Evolutionary conservation across 2,888 invertebrate species (phyloP), one percentile per base, ranked within the genome.

Genomic region (Drepanosiphum platanoidis): DNA sequence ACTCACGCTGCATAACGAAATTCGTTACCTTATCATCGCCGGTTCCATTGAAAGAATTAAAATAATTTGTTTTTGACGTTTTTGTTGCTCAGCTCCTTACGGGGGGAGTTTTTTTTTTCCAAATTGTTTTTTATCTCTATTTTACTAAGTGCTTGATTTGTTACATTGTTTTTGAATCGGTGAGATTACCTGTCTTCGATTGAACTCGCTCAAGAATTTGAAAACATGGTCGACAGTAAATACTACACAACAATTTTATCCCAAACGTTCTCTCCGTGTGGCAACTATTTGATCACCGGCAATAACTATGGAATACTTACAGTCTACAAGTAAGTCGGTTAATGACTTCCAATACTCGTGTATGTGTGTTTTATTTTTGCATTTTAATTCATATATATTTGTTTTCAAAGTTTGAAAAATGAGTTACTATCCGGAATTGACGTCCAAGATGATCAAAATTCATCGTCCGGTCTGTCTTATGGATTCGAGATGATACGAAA

Each of bases 251-350:
- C 96, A 61, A 92, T 97, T 74, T 91, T 95, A 87, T 93, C 94
- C 42, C 96, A 97, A 90, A 91, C 94, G 1, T 94, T 95, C 90
- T 96, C 97, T 0, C 94, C 94, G 0, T 95, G 95, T 89, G 95
- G 96, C 9, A 94, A 94, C 89, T 96, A 93, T 90, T 92, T 97
- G 81, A 91, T 94, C 86, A 94, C 94, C 87, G 96, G 95, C 30
- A 96, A 95, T 90, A 94, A 94, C 88, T 96, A 94, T 89, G 96
- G 97, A 8, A 93, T 94, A 89, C 92, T 97, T 82, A 95, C 95
- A 46, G 91, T 96, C 81, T 96, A 93, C 89, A 94, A 94, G 96
- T 96, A 90, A 92, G 93, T 92, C n/a, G n/a, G n/a, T n/a, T n/a
- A n/a, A n/a, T n/a, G n/a, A n/a, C n/a, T n/a, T n/a, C n/a, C n/a